These are phyloP conservation scores for Leucopternis melanops DNA, from an alignment of 2,113 vertebrate species.

Conservation along the genomic window DNA sequence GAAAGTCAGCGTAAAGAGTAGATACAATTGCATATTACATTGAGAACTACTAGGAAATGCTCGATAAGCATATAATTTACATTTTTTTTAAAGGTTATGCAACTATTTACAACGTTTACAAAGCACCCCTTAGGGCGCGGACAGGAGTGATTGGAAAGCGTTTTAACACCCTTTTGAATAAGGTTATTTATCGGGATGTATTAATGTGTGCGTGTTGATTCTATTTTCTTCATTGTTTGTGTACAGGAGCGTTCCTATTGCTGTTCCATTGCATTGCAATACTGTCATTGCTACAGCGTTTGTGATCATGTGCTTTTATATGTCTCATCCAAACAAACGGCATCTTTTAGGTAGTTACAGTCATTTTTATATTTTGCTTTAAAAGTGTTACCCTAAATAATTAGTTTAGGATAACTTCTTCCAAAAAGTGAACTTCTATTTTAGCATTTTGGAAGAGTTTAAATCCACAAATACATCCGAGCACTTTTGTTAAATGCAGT, in stretches of 20 bases:
- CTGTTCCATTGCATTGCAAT: background rate
- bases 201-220: accelerated
- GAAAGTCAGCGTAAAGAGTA: background rate
- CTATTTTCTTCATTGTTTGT: accelerated
- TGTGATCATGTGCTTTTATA: background rate
- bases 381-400: background rate
- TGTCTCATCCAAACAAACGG: background rate
- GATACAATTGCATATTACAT: accelerated
- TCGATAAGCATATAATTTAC: accelerated
- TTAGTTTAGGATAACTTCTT: background rate
- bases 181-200: background rate
- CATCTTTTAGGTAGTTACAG: background rate
- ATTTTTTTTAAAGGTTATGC: background rate
- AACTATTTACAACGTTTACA: background rate
- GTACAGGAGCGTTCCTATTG: background rate
- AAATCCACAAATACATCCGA: background rate
- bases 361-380: background rate
- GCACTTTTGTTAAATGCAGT: background rate
- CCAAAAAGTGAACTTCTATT: background rate
- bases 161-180: background rate
- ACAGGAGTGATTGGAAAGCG: background rate
- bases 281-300: background rate
- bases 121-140: background rate
- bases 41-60: background rate
- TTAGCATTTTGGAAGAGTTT: background rate